Evolutionary conservation across 1,140 invertebrate genomes (phyloP).

Genomic region (Saccostrea glomerata): DNA sequence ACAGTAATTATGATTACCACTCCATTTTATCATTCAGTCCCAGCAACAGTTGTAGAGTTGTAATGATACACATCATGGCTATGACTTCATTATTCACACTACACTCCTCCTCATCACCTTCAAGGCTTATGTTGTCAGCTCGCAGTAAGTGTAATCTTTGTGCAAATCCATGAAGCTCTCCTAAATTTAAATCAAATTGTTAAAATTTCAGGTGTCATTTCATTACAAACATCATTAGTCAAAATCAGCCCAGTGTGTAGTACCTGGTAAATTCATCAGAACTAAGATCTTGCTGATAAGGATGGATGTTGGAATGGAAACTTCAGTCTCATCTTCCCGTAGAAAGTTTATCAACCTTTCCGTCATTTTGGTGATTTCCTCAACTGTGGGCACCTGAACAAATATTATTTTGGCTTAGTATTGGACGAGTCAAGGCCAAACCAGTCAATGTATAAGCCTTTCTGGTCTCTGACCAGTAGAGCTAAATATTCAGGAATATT

Average conservation of each 20-base stretch:
- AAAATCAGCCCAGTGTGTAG: not conserved
- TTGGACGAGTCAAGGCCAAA: too few species aligned
- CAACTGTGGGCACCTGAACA: not conserved
- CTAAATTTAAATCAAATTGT: not conserved
- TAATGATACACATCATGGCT: conserved; percentile 11
- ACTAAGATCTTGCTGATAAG: conserved; percentile 12
- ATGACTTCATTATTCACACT: not conserved
- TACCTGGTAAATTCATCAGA: conserved; percentile 20
- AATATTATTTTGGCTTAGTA: not conserved
- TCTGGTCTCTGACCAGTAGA: too few species aligned
- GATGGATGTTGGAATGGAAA: not conserved
- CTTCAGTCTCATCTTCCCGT: not conserved
- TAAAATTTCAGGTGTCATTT: not conserved
- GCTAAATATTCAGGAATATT: too few species aligned
- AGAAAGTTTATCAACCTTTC: not conserved
- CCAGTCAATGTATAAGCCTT: too few species aligned
- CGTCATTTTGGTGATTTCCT: not conserved
- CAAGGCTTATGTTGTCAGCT: not conserved
- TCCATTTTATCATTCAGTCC: conserved; percentile 12
- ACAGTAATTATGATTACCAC: not conserved
- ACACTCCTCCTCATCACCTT: not conserved
- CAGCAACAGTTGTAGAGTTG: not conserved
- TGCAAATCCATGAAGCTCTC: not conserved
- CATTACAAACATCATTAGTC: too few species aligned
- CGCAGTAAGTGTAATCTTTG: conserved; percentile 1